A percentile compares a stretch with the other conserved stretches of the same genome.
phyloP scores from a whole-genome alignment of 2,888 invertebrate species.

The Leistus spinibarbis region DNA sequence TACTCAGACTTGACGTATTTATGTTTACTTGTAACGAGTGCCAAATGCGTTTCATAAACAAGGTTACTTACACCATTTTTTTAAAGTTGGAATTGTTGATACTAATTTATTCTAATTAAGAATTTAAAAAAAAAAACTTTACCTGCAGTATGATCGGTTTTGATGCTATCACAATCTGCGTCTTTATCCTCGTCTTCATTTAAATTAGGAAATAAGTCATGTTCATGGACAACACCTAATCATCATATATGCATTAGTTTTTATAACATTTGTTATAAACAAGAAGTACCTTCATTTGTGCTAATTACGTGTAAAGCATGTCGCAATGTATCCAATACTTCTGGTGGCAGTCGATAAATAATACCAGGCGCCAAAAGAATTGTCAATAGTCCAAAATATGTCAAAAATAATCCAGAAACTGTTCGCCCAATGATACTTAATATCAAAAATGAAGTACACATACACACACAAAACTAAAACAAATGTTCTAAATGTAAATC shows the following conservation, averaged over 20 bases:
- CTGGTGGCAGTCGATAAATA: conserved; percentile 47
- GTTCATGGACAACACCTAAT: conserved; percentile 52
- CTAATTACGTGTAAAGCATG: conserved; percentile 44
- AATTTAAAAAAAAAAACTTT: conserved; percentile 34
- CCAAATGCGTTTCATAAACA: neutral
- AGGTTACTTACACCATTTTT: neutral
- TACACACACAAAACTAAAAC: conserved; percentile 55
- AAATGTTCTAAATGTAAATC: conserved; percentile 10
- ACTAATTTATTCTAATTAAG: neutral
- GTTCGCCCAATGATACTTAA: conserved; percentile 52
- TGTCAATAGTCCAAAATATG: conserved; percentile 47
- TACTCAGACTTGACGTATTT: neutral
- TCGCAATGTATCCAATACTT: conserved; percentile 44
- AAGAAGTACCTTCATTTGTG: conserved; percentile 47
- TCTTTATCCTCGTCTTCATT: conserved; percentile 48
- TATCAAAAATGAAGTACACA: conserved; percentile 51
- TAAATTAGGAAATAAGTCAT: conserved; percentile 55
- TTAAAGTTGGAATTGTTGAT: neutral
- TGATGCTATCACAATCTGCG: conserved; percentile 51
- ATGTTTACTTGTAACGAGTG: neutral
- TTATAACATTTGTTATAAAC: neutral
- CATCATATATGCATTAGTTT: neutral
- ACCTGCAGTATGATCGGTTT: conserved; percentile 54
- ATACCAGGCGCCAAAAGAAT: conserved; percentile 49
- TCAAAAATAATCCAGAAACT: conserved; percentile 52